Conservation (phyloP, 2,888 invertebrate genomes). For the Physocephala rufipes region DNA sequence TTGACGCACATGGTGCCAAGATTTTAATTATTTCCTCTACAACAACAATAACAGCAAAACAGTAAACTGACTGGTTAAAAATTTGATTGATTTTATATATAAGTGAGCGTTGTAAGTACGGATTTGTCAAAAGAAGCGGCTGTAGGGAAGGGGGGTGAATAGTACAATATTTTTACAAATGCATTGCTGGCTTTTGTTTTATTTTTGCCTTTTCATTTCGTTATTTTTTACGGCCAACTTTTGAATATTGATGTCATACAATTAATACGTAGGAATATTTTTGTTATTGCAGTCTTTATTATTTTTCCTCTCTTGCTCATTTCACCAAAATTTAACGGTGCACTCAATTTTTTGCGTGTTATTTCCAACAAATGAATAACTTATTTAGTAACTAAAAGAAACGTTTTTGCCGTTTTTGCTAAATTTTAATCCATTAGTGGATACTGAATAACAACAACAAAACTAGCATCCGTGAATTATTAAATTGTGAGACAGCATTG, state of each 20-base stretch:
- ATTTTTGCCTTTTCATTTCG: not conserved
- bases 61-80: not conserved
- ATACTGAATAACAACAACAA: no score
- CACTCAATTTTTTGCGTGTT: not conserved
- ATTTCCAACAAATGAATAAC: no score
- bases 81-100: not conserved
- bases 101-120: no score
- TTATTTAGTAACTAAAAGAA: no score
- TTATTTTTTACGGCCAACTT: not conserved
- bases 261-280: not conserved
- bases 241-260: not conserved
- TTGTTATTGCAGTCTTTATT: not conserved
- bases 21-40: not conserved
- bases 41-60: constrained; percentile 8
- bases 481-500: no score
- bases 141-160: no score
- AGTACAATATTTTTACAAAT: no score
- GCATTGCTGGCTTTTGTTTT: no score
- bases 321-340: not conserved
- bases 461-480: no score
- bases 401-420: no score
- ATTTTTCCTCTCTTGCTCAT: not conserved
- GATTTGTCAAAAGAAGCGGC: no score
- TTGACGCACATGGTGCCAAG: not conserved
- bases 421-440: no score